Base-by-base conservation (phyloP, 2,888 invertebrate species). In the Tetramorium bicarinatum region DNA sequence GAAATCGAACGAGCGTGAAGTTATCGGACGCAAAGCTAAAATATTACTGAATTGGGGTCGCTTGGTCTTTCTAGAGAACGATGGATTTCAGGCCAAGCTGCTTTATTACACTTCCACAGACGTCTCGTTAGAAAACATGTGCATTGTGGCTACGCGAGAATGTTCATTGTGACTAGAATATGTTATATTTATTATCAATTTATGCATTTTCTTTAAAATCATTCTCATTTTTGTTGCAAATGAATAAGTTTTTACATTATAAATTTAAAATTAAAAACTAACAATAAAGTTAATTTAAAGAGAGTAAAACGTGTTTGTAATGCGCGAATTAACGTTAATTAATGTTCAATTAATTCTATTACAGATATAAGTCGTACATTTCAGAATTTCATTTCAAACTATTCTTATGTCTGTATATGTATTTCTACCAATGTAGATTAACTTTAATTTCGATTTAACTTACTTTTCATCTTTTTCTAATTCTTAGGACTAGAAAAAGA, bases 61-160 rank as follows among this genome's bases (percentile, higher is more conserved):
- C 59, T 95, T 97, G 75, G 93, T 95, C 75, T 97, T 96, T 93
- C 95, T 98, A 84, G 94, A 95, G 82, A 94, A 95, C 6, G 91
- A 95, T 76, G 96, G 97, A 9, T 97, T 97, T 92, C 93, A 96
- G 0, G 96, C 97, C 64, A 93, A 95, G 7, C 95, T 98, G 67
- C 95, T 96, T 90, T 95, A 96, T 92, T 98, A 97, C 92, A 97
- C 97, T 75, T 95, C 96, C 9, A 92, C 95, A 4, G 94, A 95
- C 29, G 95, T 97, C 13, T 97, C 98, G 0, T 95, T 97, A 47
- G 98, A 98, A 95, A 98, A 98, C 95, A 96, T 97, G 75, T 97
- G 97, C 92, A 96, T 98, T 76, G 94, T 98, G 49, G 98, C 97
- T 25, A 93, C 89, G n/a, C 79, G 69, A 67, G 13, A 52, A 77